These are phyloP conservation scores for Halocynthia aurantium DNA, from an alignment of 23 tunicate species.

Conservation along the genomic window DNA sequence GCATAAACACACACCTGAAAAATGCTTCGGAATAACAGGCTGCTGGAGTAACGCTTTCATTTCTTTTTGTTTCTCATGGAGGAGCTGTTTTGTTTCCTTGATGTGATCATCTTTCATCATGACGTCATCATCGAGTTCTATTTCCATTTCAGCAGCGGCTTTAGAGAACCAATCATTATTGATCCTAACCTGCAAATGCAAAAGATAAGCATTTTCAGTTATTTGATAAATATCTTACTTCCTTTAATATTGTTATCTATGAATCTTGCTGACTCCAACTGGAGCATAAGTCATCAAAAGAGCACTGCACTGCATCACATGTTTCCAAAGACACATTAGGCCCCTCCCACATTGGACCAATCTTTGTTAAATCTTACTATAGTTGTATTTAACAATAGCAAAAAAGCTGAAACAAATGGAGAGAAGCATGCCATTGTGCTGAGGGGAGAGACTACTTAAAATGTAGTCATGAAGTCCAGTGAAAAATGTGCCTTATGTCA, in stretches of 20 bases:
- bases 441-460: too few relatives aligned
- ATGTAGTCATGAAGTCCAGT: too few relatives aligned
- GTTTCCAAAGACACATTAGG: too few relatives aligned
- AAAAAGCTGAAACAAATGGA: too few relatives aligned
- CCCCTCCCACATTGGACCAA: too few relatives aligned
- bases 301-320: too few relatives aligned
- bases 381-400: too few relatives aligned
- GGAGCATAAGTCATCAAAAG: too few relatives aligned
- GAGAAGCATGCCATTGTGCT: too few relatives aligned
- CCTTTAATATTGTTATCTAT: not conserved
- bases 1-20: conserved; percentile 38
- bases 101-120: conserved; percentile 27
- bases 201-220: not conserved
- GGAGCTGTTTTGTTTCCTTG: not conserved
- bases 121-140: conserved; percentile 69
- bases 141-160: conserved; percentile 64
- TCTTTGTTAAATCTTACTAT: too few relatives aligned
- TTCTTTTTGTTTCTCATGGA: conserved; percentile 38
- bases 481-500: too few relatives aligned
- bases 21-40: conserved; percentile 70
- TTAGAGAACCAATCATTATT: conserved; percentile 82
- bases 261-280: not conserved
- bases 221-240: too few relatives aligned
- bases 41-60: conserved; percentile 33
- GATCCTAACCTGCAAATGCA: conserved; percentile 25